These are phyloP conservation scores for Athrips mouffetella DNA, from an alignment of 2,888 invertebrate genomes.

Conservation along the genomic window DNA sequence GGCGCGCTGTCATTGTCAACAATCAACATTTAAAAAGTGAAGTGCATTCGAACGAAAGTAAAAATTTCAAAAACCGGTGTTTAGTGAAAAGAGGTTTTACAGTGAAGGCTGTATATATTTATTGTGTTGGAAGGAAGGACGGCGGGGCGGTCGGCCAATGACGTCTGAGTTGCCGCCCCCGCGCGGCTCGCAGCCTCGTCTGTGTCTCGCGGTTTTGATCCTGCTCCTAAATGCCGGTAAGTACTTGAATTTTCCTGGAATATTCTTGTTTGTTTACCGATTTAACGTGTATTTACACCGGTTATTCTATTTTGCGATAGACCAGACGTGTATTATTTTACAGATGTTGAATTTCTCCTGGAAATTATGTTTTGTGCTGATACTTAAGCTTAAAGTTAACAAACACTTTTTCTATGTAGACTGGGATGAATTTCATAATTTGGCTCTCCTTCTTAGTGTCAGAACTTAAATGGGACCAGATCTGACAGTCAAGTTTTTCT, in stretches of 20 bases:
- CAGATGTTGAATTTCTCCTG: too few relatives aligned
- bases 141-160: slow-evolving; percentile 62
- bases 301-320: too few relatives aligned
- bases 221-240: slow-evolving; percentile 58
- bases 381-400: too few relatives aligned
- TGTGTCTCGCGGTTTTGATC: slow-evolving; percentile 45
- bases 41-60: slow-evolving; percentile 1
- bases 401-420: too few relatives aligned
- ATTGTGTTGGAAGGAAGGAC: slow-evolving; percentile 48
- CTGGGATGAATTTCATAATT: too few relatives aligned
- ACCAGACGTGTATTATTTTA: too few relatives aligned
- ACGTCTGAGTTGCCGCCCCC: slow-evolving; percentile 64
- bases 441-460: too few relatives aligned
- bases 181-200: slow-evolving; percentile 46
- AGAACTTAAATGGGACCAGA: too few relatives aligned
- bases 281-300: background rate
- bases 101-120: slow-evolving; percentile 50
- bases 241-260: slow-evolving; percentile 28
- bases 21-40: slow-evolving; percentile 15
- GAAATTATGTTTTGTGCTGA: too few relatives aligned
- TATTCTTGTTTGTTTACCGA: background rate
- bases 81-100: slow-evolving; percentile 36
- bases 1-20: slow-evolving; percentile 9
- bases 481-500: too few relatives aligned
- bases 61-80: slow-evolving; percentile 22